Conservation (phyloP, 1,140 invertebrate genomes). For the Drosophila subobscura region DNA sequence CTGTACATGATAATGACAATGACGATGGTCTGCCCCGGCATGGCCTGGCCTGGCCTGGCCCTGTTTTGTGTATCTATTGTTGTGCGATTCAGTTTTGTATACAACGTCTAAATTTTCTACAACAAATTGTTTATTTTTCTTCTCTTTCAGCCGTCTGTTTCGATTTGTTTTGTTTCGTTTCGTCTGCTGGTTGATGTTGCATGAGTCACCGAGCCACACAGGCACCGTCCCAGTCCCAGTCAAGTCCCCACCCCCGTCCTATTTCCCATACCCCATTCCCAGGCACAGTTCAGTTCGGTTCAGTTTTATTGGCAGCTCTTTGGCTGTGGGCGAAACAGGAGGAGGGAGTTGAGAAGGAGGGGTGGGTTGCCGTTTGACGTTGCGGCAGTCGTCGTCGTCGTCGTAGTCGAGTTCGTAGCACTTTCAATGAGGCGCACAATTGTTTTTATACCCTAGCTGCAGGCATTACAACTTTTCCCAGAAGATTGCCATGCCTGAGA, state of each 20-base stretch:
- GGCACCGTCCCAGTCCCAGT: no score
- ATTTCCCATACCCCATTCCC: neutral
- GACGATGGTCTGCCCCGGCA: neutral
- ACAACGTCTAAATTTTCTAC: conserved; percentile 76
- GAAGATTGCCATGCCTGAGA: no score
- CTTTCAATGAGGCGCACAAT: conserved; percentile 75
- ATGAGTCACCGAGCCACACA: conserved; percentile 69
- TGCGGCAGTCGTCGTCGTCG: conserved; percentile 40
- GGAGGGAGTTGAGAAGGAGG: conserved; percentile 9
- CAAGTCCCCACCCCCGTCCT: no score
- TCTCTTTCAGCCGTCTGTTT: conserved; percentile 20
- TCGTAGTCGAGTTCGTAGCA: conserved; percentile 69
- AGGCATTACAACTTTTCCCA: no score
- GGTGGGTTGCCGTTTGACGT: conserved; percentile 31
- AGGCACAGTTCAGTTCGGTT: conserved; percentile 72
- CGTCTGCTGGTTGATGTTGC: conserved; percentile 74
- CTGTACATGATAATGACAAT: conserved; percentile 14
- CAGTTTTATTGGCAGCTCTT: conserved; percentile 74
- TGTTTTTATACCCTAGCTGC: conserved; percentile 40
- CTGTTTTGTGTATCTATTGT: conserved; percentile 64
- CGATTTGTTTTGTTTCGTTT: conserved; percentile 61
- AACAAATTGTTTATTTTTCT: conserved; percentile 77
- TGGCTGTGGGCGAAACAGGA: conserved; percentile 55
- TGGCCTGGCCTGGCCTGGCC: conserved; percentile 20
- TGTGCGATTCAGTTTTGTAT: conserved; percentile 45